Base-by-base conservation (phyloP, 2,113 vertebrate genomes). In the Edolisoma coerulescens region DNA sequence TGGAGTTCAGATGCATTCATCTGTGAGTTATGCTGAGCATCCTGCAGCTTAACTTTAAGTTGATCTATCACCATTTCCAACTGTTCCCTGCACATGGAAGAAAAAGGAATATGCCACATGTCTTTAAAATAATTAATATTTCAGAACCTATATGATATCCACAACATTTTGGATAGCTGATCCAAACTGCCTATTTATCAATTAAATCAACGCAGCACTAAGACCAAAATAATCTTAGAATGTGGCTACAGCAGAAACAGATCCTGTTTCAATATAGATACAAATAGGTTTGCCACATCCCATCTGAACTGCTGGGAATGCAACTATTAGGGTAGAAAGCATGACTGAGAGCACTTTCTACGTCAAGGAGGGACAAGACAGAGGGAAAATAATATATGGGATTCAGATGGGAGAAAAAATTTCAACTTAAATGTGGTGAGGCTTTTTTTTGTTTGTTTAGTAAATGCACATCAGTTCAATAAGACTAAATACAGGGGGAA, bases 11-110 rank as follows among this genome's bases (percentile, higher is more conserved):
- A 96, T 0, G 90, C 65, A 83, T 80, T 98, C 73, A 97, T 96
- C 96, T 99, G 99, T 73, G 99, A 97, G 93, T 96, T 98, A 84
- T 98, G 98, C 76, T 99, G 99, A 81, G 97, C 98, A 26, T 99
- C 99, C 77, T 98, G 98, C 85, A 99, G 97, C 84, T 98, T 98
- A 85, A 97, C 96, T 96, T 98, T 99, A 81, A 99, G 96, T 93
- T 99, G 99, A 37, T 99, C 98, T 95, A 99, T 95, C 96, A 98
- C 78, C 86, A 93, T 97, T 96, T 98, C 98, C 94, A 99, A 94
- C 78, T 99, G 98, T 93, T 99, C 98, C 95, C 99, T 99, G 84
- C 54, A 93, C 19, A 4, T 82, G 70, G 42, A 21, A 83, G 39
- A 65, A 84, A 89, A 82, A 80, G 9, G 44, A 91, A 27, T 37